Base-by-base conservation (phyloP, 2,113 vertebrate species). In the Alouatta palliata region DNA sequence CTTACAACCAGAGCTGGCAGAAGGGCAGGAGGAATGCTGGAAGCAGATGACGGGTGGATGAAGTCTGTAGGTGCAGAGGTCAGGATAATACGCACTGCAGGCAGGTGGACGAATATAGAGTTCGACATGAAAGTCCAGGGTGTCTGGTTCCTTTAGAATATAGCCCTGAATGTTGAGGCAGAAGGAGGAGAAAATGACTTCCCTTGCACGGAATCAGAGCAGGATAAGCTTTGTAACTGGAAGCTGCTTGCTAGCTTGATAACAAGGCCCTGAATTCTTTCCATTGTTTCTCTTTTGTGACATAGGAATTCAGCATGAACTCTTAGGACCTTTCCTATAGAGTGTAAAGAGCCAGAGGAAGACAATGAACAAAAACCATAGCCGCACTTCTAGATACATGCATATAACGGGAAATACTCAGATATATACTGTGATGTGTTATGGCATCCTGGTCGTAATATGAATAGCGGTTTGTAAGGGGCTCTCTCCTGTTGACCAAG, bases 31-130 rank as follows among this genome's bases (percentile, higher is more conserved):
- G 0, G 6, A 45, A 8, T 1, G 14, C 10, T 9, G 2, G 32
- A 21, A 11, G 37, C 7, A 14, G 2, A 19, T 0, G 4, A 2
- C 7, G 43, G 30, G n/a, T 8, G 8, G 37, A 2, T 16, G 17
- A 13, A 30, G 43, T 64, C 14, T 12, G 25, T 47, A n/a, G 40
- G 66, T 37, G 7, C 68, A 30, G 52, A 58, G 30, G 27, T 12
- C 20, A 43, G 13, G 9, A 11, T 8, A 13, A 37, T 0, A 17
- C 73, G 37, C 5, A 0, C 17, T 25, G 25, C 37, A 40, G 32
- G 54, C 58, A 1, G 27, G 52, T 32, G 21, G 37, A 17, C 7
- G 30, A 1, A 1, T 2, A 68, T 9, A 21, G 1, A 8, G 2
- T 30, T 20, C 66, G 73, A 35, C 16, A 6, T 21, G 10, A 23